Percentiles rank a stretch among this genome's conserved stretches.
These are phyloP conservation scores for Galerucella calmariensis DNA, from an alignment of 2,888 invertebrate genomes.

Conservation along the genomic window DNA sequence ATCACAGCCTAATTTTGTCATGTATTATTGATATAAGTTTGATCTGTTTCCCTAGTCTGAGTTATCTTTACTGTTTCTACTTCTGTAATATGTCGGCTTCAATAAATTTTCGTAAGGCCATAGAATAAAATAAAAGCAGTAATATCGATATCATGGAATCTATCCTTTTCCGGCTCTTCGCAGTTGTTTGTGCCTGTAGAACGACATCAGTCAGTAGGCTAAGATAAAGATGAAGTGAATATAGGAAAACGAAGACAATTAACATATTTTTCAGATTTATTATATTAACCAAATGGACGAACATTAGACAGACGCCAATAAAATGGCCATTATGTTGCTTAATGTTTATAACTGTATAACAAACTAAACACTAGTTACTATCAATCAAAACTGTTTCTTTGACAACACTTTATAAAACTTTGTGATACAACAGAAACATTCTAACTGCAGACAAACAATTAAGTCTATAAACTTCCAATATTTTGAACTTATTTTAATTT, in stretches of 20 bases:
- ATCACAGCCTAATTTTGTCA: no score
- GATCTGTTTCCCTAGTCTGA: no score
- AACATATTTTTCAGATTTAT: background rate
- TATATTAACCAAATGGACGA: background rate
- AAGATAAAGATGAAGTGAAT: no score
- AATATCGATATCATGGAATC: no score
- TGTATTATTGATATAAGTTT: no score
- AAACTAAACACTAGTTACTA: conserved; percentile 12
- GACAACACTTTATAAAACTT: conserved; percentile 20
- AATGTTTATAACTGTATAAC: conserved; percentile 9
- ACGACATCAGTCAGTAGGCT: no score
- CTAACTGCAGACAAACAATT: conserved; percentile 3
- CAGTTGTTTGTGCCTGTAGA: no score
- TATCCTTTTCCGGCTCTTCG: no score
- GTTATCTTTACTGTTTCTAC: no score
- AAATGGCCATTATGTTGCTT: background rate
- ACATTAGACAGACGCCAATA: conserved; percentile 3
- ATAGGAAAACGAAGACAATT: background rate
- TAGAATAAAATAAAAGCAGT: no score
- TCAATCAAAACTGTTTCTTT: background rate
- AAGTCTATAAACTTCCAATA: conserved; percentile 10
- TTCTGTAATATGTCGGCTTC: no score
- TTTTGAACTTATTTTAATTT: background rate
- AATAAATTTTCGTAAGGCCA: no score
- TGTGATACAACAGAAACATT: conserved; percentile 14